phyloP scores from a whole-genome alignment of 2,888 invertebrate species.

The Tetramorium bicarinatum region DNA sequence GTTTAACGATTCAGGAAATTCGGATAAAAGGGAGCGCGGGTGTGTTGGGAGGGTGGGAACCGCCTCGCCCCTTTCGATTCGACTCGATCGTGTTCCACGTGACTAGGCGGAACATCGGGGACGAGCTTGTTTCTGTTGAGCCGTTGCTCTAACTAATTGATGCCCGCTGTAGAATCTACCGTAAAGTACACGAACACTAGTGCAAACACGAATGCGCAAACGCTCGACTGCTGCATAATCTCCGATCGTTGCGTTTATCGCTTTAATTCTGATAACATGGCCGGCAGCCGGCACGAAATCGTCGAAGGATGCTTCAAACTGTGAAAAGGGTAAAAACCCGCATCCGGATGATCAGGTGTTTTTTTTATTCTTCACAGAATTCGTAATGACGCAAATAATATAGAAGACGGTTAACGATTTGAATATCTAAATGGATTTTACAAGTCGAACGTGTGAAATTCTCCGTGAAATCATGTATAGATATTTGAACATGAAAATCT shows the following conservation, averaged over 20 bases:
- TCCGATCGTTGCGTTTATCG: constrained; percentile 31
- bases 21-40: constrained; percentile 24
- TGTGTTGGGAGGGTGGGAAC: not conserved
- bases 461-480: not conserved
- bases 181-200: constrained; percentile 30
- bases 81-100: constrained; percentile 45
- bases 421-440: not conserved
- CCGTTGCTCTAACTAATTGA: constrained; percentile 67
- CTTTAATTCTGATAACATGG: constrained; percentile 48
- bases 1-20: constrained; percentile 44
- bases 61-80: constrained; percentile 36
- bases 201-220: constrained; percentile 49
- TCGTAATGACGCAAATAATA: not conserved
- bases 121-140: constrained; percentile 57
- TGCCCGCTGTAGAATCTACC: constrained; percentile 65
- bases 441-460: not conserved
- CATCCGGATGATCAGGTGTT: not conserved
- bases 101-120: constrained; percentile 64
- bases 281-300: not conserved
- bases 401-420: not conserved
- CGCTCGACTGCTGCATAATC: constrained; percentile 24
- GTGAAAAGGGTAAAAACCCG: constrained; percentile 2
- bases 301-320: not conserved
- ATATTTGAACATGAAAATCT: not conserved
- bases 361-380: not conserved